Base-by-base conservation (phyloP, 2,113 vertebrate genomes). In the Asarcornis scutulata region DNA sequence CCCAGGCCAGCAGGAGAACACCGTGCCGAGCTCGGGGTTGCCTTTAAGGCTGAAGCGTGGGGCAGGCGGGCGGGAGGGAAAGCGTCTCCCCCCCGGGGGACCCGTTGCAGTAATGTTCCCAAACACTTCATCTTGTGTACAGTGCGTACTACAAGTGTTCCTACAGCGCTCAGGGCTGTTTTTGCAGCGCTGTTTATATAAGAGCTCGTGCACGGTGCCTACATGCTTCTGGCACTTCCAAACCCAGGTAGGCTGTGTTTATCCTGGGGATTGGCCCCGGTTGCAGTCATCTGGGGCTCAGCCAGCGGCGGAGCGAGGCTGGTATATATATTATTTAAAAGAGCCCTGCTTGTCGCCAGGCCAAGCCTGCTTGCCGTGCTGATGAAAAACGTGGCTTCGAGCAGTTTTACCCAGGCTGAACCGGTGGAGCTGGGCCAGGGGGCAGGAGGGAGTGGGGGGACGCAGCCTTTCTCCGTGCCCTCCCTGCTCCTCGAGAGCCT, bases 241-340 rank as follows among this genome's bases (percentile, higher is more conserved):
- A 25, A 77, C 29, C 75, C 88, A 29, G 88, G 79, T 32, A 50
- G 92, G 88, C 63, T 32, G 68, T 93, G 95, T 97, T 96, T 95
- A 11, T 90, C 88, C 94, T 74, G 95, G 88, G 93, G 92, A 63
- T 73, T 88, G 90, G 95, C 90, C 95, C 92, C 32, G 4, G n/a
- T 73, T 60, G 40, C 78, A 73, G 88, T 44, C 71, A 42, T 15
- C 87, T 93, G 84, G 90, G 90, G 85, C 79, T 72, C 32, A 34
- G 95, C 93, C 92, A 87, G 93, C 56, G 17, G 79, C 0, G 1
- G 2, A 12, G 53, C 11, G 23, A 52, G 63, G 23, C 87, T 12
- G n/a, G 10, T 0, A 72, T 53, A 36, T 52, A 40, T 73, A 32
- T 67, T 10, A 14, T 75, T 96, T 72, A 6, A 48, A 38, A 75